A percentile compares a stretch with the other conserved stretches of the same genome.
Conservation (phyloP, 2,113 vertebrate genomes). For the Calyptomena viridis region DNA sequence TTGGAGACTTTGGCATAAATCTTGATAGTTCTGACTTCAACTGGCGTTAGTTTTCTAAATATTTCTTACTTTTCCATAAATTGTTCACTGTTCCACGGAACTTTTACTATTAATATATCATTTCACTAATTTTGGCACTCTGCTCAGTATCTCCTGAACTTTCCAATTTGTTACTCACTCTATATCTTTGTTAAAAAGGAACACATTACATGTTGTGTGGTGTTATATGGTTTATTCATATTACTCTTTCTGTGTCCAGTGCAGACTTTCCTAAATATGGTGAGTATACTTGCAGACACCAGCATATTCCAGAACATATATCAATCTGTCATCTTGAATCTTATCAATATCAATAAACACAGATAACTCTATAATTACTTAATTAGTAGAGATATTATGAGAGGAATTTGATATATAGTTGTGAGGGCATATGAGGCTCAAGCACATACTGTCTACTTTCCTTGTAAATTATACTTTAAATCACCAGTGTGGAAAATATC, state of each 20-base stretch:
- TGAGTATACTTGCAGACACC: background rate
- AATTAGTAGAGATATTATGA: conserved; percentile 30
- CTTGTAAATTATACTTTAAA: conserved; percentile 59
- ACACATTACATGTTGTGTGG: fast-evolving
- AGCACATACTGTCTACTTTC: background rate
- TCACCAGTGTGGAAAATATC: conserved; percentile 51
- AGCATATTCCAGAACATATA: background rate
- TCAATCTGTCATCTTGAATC: background rate
- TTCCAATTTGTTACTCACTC: background rate
- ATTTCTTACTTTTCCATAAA: background rate
- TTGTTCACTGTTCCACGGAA: background rate
- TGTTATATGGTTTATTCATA: background rate
- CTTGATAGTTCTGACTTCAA: background rate
- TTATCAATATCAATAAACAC: conserved; percentile 2
- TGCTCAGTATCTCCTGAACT: background rate
- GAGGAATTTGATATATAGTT: background rate
- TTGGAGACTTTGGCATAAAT: background rate
- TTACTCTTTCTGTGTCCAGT: background rate
- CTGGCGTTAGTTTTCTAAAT: background rate
- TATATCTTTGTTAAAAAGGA: background rate
- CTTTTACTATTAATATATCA: background rate
- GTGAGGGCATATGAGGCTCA: background rate
- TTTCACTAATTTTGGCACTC: background rate
- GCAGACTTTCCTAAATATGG: background rate
- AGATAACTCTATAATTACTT: background rate